These are phyloP conservation scores for Ailurus styani DNA, from an alignment of 2,113 vertebrate genomes.

Conservation along the genomic window DNA sequence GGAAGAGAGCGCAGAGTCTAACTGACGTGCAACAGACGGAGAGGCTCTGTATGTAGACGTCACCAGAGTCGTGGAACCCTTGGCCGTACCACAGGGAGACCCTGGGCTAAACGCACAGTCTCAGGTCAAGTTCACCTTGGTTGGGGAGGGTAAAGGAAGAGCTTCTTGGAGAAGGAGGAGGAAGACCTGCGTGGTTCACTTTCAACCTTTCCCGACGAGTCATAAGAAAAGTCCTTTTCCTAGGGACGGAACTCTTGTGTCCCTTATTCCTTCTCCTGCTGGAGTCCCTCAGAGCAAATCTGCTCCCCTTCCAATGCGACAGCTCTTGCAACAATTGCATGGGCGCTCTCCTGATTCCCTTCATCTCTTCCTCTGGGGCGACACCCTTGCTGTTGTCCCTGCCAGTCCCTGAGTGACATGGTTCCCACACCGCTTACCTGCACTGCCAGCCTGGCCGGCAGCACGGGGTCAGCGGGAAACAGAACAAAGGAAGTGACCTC, in stretches of 20 bases:
- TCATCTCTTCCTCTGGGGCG: not conserved
- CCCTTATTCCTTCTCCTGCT: not conserved
- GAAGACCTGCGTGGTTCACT: not conserved
- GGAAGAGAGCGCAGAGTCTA: not conserved
- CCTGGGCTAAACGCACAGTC: not conserved
- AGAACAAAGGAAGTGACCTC: not conserved
- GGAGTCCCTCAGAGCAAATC: not conserved
- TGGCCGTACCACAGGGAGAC: not conserved
- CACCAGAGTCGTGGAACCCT: not conserved
- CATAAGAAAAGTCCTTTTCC: not conserved
- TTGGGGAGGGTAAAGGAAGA: not conserved
- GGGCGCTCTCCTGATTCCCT: not conserved
- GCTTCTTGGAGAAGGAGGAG: not conserved
- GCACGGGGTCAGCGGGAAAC: not conserved
- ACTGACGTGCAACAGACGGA: not conserved
- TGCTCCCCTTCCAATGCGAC: not conserved
- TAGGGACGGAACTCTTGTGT: not conserved
- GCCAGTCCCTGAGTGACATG: accelerated
- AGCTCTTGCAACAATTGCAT: not conserved
- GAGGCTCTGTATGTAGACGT: not conserved
- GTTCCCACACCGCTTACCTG: not conserved
- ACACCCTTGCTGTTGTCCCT: accelerated
- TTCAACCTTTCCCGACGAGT: not conserved
- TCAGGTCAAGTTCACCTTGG: not conserved
- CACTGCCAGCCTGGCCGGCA: not conserved